A percentile compares a stretch with the other conserved stretches of the same genome.
These are phyloP conservation scores for Lepidostoma basale DNA, from an alignment of 1,140 invertebrate genomes.

Conservation along the genomic window DNA sequence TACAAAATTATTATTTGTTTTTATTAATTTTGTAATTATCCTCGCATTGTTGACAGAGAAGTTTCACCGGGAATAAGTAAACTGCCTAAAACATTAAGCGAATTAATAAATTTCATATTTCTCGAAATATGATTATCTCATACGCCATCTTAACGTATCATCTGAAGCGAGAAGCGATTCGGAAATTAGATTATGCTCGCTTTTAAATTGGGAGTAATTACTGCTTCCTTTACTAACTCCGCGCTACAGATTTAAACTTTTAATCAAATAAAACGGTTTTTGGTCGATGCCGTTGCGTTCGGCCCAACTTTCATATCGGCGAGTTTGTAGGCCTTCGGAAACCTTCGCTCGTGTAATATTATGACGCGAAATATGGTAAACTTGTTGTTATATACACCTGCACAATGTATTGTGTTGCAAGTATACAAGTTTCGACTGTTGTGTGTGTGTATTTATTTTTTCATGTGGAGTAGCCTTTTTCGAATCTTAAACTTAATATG, in stretches of 20 bases:
- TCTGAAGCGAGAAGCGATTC: conserved; percentile 8
- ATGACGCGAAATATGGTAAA: too few species aligned
- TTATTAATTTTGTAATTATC: too few species aligned
- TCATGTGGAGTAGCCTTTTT: too few species aligned
- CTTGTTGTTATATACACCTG: too few species aligned
- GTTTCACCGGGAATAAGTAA: too few species aligned
- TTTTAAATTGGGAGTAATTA: conserved; percentile 19
- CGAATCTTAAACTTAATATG: too few species aligned
- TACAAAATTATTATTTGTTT: too few species aligned
- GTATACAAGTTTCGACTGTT: too few species aligned
- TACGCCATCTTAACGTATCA: conserved; percentile 16
- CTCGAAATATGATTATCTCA: conserved; percentile 18
- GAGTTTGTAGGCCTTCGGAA: neutral
- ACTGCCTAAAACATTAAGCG: too few species aligned
- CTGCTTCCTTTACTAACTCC: conserved; percentile 14
- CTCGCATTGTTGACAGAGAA: too few species aligned
- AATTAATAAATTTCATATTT: conserved; percentile 12
- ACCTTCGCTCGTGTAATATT: conserved; percentile 11
- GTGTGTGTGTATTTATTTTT: too few species aligned
- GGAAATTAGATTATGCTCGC: conserved; percentile 11
- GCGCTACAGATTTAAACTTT: neutral
- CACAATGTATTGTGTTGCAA: too few species aligned
- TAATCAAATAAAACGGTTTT: conserved; percentile 2
- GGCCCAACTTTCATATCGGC: conserved; percentile 6
- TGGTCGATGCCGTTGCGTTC: neutral